Percentiles rank a stretch among this genome's conserved stretches.
Evolutionary conservation across 30 jellyfish, hydroid and myxozoan genomes (phyloP).

Genomic region (Aurelia coerulea): DNA sequence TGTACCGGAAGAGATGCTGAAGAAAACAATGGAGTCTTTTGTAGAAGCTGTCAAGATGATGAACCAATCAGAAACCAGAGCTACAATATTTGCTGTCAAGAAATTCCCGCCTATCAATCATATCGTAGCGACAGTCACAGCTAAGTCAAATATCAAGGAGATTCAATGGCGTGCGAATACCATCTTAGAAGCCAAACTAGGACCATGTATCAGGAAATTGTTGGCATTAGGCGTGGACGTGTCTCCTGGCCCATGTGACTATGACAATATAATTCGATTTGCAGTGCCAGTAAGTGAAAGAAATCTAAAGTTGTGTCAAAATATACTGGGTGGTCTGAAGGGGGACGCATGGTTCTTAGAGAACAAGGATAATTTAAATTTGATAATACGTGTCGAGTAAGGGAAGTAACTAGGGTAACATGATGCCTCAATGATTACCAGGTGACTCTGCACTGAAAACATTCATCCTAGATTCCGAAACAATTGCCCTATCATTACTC

Average conservation of each 20-base stretch:
- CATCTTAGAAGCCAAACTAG: conserved; percentile 82
- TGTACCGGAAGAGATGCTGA: conserved; percentile 72
- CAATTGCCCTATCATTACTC: too few species aligned
- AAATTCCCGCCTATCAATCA: conserved; percentile 55
- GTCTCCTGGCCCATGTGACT: conserved; percentile 80
- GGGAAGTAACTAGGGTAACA: too few species aligned
- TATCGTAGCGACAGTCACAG: conserved; percentile 22
- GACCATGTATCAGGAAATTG: conserved; percentile 72
- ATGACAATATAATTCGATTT: conserved; percentile 14
- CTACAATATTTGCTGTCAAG: conserved; percentile 35
- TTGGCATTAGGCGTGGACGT: conserved; percentile 66
- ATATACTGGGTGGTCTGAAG: conserved; percentile 10
- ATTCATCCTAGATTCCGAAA: too few species aligned
- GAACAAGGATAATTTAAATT: conserved; percentile 1
- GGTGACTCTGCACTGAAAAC: too few species aligned
- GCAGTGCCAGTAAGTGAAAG: conserved; percentile 46
- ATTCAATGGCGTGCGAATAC: conserved; percentile 80
- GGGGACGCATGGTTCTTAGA: conserved; percentile 34
- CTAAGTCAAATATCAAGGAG: conserved; percentile 44
- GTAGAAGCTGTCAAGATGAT: conserved; percentile 24
- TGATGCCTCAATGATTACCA: too few species aligned
- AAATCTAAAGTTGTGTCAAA: conserved; percentile 14
- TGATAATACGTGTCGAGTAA: not conserved
- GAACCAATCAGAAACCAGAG: conserved; percentile 19
- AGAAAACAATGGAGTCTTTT: conserved; percentile 34